phyloP scores from a whole-genome alignment of 2,113 vertebrate species.

The Puffinus mauretanicus region DNA sequence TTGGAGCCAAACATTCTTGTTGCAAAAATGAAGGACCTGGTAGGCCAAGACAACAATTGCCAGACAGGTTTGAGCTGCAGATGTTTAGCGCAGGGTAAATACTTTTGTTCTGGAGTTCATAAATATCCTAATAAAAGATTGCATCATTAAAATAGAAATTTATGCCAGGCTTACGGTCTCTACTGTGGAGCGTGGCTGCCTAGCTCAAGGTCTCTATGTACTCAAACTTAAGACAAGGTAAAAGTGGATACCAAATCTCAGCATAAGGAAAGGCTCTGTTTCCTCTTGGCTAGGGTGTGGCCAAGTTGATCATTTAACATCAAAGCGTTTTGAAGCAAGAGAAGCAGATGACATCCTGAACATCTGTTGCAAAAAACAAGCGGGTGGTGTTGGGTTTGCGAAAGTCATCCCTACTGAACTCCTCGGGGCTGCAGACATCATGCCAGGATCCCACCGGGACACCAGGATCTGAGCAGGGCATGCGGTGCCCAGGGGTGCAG shows the following conservation, averaged over 20 bases:
- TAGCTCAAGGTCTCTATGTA: not conserved
- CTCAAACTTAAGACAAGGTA: not conserved
- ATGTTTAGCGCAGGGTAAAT: not conserved
- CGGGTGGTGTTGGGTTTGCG: not conserved
- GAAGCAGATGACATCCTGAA: not conserved
- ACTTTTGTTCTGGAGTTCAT: not conserved
- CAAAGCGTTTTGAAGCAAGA: not conserved
- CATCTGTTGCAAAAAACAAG: not conserved
- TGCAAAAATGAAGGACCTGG: not conserved
- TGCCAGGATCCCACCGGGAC: not conserved
- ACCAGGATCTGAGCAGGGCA: not conserved
- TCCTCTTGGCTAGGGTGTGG: not conserved
- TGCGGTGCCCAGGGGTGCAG: not conserved
- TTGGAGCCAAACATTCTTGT: not conserved
- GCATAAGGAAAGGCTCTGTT: not conserved
- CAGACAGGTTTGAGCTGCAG: not conserved
- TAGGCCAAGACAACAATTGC: not conserved
- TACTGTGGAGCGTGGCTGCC: not conserved
- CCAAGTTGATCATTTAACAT: not conserved
- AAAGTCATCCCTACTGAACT: not conserved
- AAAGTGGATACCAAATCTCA: not conserved
- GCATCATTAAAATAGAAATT: not conserved
- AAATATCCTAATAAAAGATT: not conserved
- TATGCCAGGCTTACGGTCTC: not conserved
- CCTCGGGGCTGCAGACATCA: rapidly evolving